phyloP scores from a whole-genome alignment of 2,797 vertebrate genomes.

The Delichon dasypus region DNA sequence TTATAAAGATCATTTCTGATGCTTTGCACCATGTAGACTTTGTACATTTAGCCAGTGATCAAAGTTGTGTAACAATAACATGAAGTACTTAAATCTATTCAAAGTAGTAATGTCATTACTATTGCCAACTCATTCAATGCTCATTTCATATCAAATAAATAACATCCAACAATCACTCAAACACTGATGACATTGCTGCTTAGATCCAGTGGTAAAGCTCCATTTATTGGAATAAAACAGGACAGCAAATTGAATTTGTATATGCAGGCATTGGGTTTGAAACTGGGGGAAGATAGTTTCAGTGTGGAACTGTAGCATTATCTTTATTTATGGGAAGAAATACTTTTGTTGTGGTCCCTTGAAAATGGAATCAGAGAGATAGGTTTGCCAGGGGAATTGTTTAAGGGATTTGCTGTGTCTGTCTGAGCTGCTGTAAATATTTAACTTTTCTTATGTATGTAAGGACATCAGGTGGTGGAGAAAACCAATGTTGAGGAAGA shows the following conservation, averaged over 20 bases:
- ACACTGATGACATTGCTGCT: slow-evolving; percentile 28
- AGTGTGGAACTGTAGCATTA: not conserved
- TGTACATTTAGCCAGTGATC: not conserved
- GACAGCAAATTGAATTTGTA: slow-evolving; percentile 17
- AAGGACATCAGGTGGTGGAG: not conserved
- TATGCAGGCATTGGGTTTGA: not conserved
- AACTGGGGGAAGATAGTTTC: not conserved
- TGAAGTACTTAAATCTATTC: not conserved
- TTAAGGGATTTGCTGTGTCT: not conserved
- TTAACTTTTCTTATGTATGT: not conserved
- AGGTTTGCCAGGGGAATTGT: not conserved
- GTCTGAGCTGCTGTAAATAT: not conserved
- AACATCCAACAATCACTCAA: slow-evolving; percentile 6
- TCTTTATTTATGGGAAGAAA: not conserved
- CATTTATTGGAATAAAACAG: not conserved
- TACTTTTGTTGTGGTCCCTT: not conserved
- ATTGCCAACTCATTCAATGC: not conserved
- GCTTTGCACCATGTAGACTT: not conserved
- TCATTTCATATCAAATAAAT: not conserved
- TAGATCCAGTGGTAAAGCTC: not conserved
- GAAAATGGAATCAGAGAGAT: not conserved
- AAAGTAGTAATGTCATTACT: not conserved
- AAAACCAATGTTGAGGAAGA: not conserved
- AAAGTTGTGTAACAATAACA: not conserved
- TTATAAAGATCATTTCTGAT: not conserved